Conservation (phyloP, 2,888 invertebrate genomes). For the Acrobeloides nanus region DNA sequence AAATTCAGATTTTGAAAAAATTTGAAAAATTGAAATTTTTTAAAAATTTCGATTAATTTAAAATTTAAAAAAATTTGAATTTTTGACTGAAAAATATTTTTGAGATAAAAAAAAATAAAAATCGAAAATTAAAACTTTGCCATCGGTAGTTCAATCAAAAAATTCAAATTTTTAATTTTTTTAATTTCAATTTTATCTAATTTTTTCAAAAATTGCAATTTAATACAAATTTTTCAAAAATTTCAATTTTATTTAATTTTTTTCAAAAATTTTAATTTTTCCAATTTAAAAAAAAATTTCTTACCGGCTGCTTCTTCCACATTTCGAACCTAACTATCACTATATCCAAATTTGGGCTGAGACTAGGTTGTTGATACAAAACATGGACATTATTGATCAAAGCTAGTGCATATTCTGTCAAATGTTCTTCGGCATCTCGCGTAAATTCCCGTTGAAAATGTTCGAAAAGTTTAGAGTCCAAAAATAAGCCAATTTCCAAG, state of each 20-base stretch:
- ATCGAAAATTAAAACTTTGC: no score
- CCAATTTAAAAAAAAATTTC: neutral
- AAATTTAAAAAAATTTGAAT: no score
- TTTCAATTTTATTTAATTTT: neutral
- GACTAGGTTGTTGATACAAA: conserved; percentile 43
- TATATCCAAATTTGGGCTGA: conserved; percentile 50
- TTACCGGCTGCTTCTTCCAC: conserved; percentile 52
- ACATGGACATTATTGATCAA: conserved; percentile 53
- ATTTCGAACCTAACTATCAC: conserved; percentile 52
- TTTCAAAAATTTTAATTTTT: neutral
- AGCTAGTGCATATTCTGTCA: conserved; percentile 51
- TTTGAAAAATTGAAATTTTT: no score
- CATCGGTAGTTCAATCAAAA: no score
- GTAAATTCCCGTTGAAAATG: conserved; percentile 44
- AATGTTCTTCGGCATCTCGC: conserved; percentile 48
- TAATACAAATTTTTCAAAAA: neutral
- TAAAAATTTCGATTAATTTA: no score
- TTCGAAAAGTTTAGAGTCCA: conserved; percentile 48
- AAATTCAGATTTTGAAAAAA: no score
- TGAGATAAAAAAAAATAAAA: no score
- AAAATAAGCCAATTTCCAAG: conserved; percentile 49
- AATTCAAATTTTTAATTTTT: no score
- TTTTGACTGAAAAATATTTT: no score
- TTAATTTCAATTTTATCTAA: neutral
- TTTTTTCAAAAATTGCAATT: neutral